A percentile compares a stretch with the other conserved stretches of the same genome.
phyloP scores from a whole-genome alignment of 2,113 vertebrate genomes.

The Tricholaema leucomelas region DNA sequence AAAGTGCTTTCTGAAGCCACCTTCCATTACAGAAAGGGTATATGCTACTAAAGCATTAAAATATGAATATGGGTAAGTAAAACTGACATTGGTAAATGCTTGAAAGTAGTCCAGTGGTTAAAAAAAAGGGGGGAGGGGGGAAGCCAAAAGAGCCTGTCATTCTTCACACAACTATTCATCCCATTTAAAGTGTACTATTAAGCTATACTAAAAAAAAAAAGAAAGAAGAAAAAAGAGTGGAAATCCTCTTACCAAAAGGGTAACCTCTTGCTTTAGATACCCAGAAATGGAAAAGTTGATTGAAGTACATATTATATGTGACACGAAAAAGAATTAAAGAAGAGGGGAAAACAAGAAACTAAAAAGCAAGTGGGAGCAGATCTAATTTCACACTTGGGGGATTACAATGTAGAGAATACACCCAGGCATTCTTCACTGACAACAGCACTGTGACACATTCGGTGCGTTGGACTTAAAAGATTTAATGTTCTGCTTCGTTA shows the following conservation, averaged over 20 bases:
- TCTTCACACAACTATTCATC: not conserved
- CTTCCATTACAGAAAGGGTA: not conserved
- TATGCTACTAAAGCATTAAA: not conserved
- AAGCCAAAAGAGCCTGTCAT: not conserved
- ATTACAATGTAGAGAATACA: constrained; percentile 43
- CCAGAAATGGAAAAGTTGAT: not conserved
- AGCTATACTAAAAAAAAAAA: not conserved
- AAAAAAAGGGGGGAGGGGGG: not conserved
- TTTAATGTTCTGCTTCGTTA: constrained; percentile 39
- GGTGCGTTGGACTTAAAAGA: constrained; percentile 37
- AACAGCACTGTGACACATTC: constrained; percentile 9
- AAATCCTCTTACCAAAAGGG: not conserved
- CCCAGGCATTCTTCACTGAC: constrained; percentile 21
- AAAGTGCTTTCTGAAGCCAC: not conserved
- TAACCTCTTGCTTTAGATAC: not conserved
- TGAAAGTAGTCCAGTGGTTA: not conserved
- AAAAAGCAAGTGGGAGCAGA: not conserved
- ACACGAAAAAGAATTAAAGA: constrained; percentile 21
- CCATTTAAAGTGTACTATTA: not conserved
- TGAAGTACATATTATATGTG: constrained; percentile 4
- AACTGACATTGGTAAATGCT: not conserved
- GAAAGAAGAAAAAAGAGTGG: not conserved
- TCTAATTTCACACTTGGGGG: constrained; percentile 44
- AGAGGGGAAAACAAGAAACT: not conserved
- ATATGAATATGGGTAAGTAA: not conserved